A percentile compares a stretch with the other conserved stretches of the same genome.
Conservation (phyloP, 2,113 vertebrate species). For the Taxidea taxus region DNA sequence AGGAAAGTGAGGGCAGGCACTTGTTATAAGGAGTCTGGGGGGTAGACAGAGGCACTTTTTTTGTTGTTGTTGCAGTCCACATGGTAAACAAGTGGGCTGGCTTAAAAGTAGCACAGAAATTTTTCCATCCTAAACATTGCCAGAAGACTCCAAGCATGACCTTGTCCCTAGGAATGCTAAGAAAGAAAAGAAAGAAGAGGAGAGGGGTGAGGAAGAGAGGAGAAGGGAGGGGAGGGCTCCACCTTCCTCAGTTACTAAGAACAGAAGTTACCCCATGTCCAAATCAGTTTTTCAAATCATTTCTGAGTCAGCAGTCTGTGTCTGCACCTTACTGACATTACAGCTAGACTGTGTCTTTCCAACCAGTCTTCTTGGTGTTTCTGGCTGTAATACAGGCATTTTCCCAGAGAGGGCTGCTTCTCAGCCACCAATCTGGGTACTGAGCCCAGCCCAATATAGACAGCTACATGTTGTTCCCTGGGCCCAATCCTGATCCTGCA, state of each 20-base stretch:
- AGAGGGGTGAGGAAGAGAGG: background rate
- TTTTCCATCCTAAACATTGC: background rate
- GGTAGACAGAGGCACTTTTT: background rate
- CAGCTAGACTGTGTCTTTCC: background rate
- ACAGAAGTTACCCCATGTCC: background rate
- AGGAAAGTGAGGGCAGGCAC: background rate
- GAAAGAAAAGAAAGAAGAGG: background rate
- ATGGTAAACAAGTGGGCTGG: background rate
- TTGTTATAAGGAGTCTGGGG: background rate
- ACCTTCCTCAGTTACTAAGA: background rate
- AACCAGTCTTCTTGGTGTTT: background rate
- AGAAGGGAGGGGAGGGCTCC: background rate
- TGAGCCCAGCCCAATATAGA: background rate
- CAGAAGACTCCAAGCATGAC: background rate
- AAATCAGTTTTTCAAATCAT: background rate
- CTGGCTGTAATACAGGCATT: background rate
- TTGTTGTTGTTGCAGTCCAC: background rate
- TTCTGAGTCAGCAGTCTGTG: background rate
- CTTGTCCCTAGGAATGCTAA: rapidly evolving
- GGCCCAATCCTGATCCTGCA: background rate
- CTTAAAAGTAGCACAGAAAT: background rate
- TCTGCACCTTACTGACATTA: background rate
- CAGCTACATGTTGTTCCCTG: rapidly evolving
- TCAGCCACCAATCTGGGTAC: background rate
- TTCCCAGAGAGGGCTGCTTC: background rate